phyloP scores from a whole-genome alignment of 2,888 invertebrate species.

The Laspeyria flexula region DNA sequence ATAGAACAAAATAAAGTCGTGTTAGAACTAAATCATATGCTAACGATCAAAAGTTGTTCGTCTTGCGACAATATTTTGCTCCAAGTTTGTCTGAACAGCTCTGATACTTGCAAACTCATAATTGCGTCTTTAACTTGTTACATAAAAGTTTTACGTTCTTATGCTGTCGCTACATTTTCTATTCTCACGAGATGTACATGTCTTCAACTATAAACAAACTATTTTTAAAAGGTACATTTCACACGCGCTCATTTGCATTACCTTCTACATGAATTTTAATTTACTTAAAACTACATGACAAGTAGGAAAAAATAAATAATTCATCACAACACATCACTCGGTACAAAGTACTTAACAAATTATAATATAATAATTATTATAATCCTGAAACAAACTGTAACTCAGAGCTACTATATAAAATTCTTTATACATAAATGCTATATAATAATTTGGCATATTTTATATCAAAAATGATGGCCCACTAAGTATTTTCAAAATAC shows the following conservation, averaged over 20 bases:
- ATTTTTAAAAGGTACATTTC: slow-evolving; percentile 62
- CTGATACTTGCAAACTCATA: slow-evolving; percentile 43
- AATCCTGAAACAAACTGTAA: slow-evolving; percentile 42
- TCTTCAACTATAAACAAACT: slow-evolving; percentile 45
- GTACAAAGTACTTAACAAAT: slow-evolving; percentile 30
- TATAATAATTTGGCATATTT: slow-evolving; percentile 71
- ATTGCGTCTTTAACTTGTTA: slow-evolving; percentile 51
- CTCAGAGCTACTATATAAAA: slow-evolving; percentile 50
- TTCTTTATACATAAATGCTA: slow-evolving; percentile 49
- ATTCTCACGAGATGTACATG: slow-evolving; percentile 22
- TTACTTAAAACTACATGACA: slow-evolving; percentile 49
- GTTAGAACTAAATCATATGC: slow-evolving; percentile 41
- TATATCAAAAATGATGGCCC: slow-evolving; percentile 67
- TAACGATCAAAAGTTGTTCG: slow-evolving; percentile 50
- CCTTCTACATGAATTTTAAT: slow-evolving; percentile 48
- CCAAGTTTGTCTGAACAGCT: slow-evolving; percentile 37
- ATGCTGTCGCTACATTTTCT: slow-evolving; percentile 23
- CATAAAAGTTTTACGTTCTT: slow-evolving; percentile 43
- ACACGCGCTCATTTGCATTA: slow-evolving; percentile 59
- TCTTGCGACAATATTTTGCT: slow-evolving; percentile 39
- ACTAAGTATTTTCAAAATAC: slow-evolving; percentile 60
- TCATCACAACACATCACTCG: slow-evolving; percentile 45
- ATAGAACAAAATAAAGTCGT: slow-evolving; percentile 15
- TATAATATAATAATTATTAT: slow-evolving; percentile 22
- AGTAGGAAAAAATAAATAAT: slow-evolving; percentile 36